Evolutionary conservation across 2,888 invertebrate genomes (phyloP).

Genomic region (Platycnemis pennipes): DNA sequence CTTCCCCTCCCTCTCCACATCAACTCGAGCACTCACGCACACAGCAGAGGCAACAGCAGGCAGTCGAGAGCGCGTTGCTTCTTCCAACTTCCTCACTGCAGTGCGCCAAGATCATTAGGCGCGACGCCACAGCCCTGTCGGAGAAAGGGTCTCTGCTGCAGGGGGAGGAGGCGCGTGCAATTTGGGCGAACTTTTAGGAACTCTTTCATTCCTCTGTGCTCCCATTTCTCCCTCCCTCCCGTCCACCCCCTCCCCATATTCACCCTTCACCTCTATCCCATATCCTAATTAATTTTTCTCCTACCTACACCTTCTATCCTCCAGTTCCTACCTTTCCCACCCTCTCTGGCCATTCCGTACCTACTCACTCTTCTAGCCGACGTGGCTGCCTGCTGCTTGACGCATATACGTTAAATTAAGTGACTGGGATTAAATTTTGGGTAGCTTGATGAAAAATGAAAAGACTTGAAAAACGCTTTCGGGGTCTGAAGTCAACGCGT

Average conservation of each 20-base stretch:
- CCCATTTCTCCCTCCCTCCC: not conserved
- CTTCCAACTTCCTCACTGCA: conserved; percentile 32
- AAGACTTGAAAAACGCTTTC: no score
- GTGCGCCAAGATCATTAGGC: conserved; percentile 39
- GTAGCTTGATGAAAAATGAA: no score
- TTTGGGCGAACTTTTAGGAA: conserved; percentile 10
- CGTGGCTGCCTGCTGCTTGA: not conserved
- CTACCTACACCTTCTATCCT: not conserved
- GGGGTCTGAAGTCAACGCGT: no score
- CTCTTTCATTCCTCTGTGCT: not conserved
- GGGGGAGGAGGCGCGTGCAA: conserved; percentile 14
- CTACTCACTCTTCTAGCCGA: not conserved
- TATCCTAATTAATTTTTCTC: no score
- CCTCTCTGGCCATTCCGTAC: not conserved
- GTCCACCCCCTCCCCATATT: not conserved
- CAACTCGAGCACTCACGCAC: not conserved
- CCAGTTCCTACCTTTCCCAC: not conserved
- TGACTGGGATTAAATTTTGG: no score
- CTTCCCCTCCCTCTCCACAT: not conserved
- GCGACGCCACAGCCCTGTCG: not conserved
- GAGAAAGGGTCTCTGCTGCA: not conserved
- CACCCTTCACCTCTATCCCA: not conserved
- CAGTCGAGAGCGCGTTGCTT: conserved; percentile 12
- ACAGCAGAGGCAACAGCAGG: not conserved
- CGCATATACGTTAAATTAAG: no score